Percentiles rank a stretch among this genome's conserved stretches.
Evolutionary conservation across 2,113 vertebrate genomes (phyloP).

Genomic region (Sturnus vulgaris): DNA sequence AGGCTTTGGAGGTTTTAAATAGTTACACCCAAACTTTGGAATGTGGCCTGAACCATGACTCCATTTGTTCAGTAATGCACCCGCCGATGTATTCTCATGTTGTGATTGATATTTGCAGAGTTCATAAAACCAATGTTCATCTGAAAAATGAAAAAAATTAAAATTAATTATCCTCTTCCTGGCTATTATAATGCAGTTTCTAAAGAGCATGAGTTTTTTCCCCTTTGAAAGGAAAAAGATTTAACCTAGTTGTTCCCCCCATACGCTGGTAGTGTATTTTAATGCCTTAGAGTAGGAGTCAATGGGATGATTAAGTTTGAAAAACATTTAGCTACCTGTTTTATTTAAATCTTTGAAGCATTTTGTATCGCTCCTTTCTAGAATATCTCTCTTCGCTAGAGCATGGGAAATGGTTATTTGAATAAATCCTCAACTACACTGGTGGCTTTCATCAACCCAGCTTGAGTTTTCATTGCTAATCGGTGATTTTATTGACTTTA

Average conservation of each 20-base stretch:
- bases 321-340: neutral
- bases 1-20: neutral
- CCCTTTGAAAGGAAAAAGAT: neutral
- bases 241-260: neutral
- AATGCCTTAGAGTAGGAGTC: neutral
- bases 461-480: neutral
- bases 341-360: neutral
- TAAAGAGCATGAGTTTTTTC: neutral
- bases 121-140: neutral
- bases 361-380: neutral
- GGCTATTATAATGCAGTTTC: neutral
- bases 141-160: neutral
- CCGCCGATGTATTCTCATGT: neutral
- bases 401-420: neutral
- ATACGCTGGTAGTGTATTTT: neutral
- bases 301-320: neutral
- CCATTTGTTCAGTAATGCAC: neutral
- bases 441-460: neutral
- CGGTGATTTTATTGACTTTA: neutral
- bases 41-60: neutral
- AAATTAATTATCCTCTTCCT: neutral
- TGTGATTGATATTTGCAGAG: neutral
- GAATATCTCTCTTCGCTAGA: neutral
- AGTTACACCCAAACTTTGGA: neutral
- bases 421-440: neutral